Base-by-base conservation (phyloP, 1,140 invertebrate species). In the Musca vetustissima region DNA sequence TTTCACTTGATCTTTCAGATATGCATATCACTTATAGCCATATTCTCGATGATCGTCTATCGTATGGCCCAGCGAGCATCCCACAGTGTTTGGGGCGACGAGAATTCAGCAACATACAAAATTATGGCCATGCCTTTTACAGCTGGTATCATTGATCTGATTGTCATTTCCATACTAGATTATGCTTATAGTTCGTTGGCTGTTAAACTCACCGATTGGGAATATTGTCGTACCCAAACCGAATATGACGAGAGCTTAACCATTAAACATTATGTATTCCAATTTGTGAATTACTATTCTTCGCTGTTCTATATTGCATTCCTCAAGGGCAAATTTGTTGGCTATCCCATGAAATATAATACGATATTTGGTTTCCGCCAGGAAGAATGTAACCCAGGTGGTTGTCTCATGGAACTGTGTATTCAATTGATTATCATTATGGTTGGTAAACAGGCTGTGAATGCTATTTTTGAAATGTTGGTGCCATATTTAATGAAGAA, bases 241-340 rank as follows among this genome's bases (percentile, higher is more conserved):
- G 91, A 95, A 77, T 94, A 92, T 80, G 93, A 95, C 69, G 90
- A 94, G 75, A 92, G 90, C 80, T 85, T 93, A 21, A 92, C 91
- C 1, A 88, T 95, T 74, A 95, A 94, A 86, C 92, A 93, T 66
- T 95, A 94, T 82, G 85, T 93, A 70, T 93, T 95, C 77, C 92
- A 94, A 82, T 95, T 95, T 82, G 89, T 94, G 73, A 95, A 95
- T 82, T 94, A 91, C 77, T 95, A 94, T 78, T 91, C 92, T 1
- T 93, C 91, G 49, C 89, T 94, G 67, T 92, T 95, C 79, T 95
- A 95, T 80, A 92, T 95, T 61, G 93, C 92, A 1, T 95, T 94
- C 77, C 88, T 93, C 72, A 94, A 94, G 82, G 92, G 92, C 53
- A 89, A 91, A 75, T 92, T 92, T 83, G 87, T 90, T 32, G 91